These are phyloP conservation scores for Ascidia mentula DNA, from an alignment of 23 tunicate species.

Conservation along the genomic window DNA sequence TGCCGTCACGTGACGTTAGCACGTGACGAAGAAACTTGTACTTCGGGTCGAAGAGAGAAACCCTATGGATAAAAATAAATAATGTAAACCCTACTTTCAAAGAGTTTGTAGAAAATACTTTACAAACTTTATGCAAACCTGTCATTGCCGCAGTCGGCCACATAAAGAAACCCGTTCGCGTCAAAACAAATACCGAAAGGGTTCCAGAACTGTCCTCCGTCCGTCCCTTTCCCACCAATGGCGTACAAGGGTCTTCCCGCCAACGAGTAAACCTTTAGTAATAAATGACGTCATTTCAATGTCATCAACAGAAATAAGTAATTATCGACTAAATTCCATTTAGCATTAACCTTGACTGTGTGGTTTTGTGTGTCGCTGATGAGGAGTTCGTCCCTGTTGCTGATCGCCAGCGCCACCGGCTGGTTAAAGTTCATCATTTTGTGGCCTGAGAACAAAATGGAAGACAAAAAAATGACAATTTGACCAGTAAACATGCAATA, in stretches of 20 bases:
- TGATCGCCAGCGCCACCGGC: slow-evolving; percentile 91
- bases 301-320: neutral
- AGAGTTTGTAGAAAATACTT: neutral
- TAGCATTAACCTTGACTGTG: slow-evolving; percentile 45
- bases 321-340: neutral
- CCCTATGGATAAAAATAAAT: neutral
- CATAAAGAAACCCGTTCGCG: slow-evolving; percentile 44
- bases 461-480: neutral
- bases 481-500: neutral
- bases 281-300: neutral
- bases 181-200: slow-evolving; percentile 84
- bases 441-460: slow-evolving; percentile 20
- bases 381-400: slow-evolving; percentile 33
- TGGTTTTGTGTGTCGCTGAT: slow-evolving; percentile 86
- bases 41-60: neutral
- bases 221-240: slow-evolving; percentile 77
- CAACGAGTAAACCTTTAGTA: slow-evolving; percentile 59
- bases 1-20: slow-evolving; percentile 57
- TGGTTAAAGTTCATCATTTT: slow-evolving; percentile 66
- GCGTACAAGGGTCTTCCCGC: slow-evolving; percentile 77
- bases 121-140: no score
- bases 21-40: slow-evolving; percentile 68
- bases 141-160: slow-evolving; percentile 93
- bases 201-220: slow-evolving; percentile 79
- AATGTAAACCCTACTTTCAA: neutral